Conservation (phyloP, 2,888 invertebrate genomes). For the Macaria liturata region DNA sequence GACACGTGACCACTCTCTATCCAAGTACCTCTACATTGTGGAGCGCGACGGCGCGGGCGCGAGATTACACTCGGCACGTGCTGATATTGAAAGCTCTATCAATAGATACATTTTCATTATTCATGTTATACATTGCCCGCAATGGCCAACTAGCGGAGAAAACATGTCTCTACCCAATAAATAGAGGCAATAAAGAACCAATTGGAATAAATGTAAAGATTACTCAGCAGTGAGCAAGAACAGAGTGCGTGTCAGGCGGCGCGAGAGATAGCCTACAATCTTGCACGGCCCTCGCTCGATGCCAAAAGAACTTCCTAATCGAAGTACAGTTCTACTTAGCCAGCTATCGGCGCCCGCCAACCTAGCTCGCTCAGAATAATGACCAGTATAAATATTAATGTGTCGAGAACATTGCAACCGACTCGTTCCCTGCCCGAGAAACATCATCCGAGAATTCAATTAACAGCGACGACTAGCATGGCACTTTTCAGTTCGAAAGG, state of each 20-base stretch:
- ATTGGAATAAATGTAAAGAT: slow-evolving; percentile 44
- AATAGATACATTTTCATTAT: slow-evolving; percentile 45
- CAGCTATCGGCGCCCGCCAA: slow-evolving; percentile 19
- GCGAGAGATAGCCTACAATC: slow-evolving; percentile 30
- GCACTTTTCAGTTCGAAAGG: slow-evolving; percentile 13
- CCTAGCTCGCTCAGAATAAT: slow-evolving; percentile 13
- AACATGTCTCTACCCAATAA: slow-evolving; percentile 52
- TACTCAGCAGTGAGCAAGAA: slow-evolving; percentile 33
- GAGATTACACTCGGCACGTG: background rate
- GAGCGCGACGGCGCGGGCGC: no score
- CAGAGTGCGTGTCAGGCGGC: slow-evolving; percentile 34
- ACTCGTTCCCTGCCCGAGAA: slow-evolving; percentile 6
- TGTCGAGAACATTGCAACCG: no score
- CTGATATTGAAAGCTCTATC: background rate
- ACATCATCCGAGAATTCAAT: slow-evolving; percentile 13
- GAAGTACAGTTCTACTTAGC: slow-evolving; percentile 29
- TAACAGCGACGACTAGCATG: background rate
- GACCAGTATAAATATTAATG: slow-evolving; percentile 11
- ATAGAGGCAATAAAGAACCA: slow-evolving; percentile 50
- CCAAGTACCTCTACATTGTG: no score
- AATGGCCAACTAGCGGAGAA: slow-evolving; percentile 51
- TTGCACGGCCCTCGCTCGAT: slow-evolving; percentile 21
- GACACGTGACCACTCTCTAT: no score
- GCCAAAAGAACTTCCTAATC: slow-evolving; percentile 27
- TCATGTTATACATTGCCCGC: slow-evolving; percentile 41